A percentile compares a stretch with the other conserved stretches of the same genome.
phyloP scores from a whole-genome alignment of 2,797 vertebrate genomes.

The Molossus molossus region DNA sequence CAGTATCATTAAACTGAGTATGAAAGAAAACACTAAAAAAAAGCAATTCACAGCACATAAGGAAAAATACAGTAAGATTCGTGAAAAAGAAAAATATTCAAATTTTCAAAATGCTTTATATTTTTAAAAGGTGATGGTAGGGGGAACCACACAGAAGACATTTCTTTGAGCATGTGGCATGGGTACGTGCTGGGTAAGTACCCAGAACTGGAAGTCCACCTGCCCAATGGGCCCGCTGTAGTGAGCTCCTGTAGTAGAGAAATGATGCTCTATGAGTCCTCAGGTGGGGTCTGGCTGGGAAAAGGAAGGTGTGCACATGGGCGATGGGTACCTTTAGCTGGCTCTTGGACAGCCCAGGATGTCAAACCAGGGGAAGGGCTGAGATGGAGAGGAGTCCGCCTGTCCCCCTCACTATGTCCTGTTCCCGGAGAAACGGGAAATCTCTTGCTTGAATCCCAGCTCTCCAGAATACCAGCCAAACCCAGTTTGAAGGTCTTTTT shows the following conservation, averaged over 20 bases:
- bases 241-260: background rate
- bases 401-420: background rate
- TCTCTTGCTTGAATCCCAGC: background rate
- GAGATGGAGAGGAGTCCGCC: background rate
- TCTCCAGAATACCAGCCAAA: background rate
- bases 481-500: background rate
- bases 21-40: conserved; percentile 61
- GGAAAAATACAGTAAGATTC: background rate
- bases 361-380: background rate
- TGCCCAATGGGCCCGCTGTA: background rate
- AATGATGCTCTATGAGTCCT: background rate
- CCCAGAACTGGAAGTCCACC: background rate
- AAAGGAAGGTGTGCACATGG: background rate
- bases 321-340: background rate
- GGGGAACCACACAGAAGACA: background rate
- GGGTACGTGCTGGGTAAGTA: background rate
- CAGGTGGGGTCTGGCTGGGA: background rate
- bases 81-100: conserved; percentile 52
- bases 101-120: conserved; percentile 30
- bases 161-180: background rate
- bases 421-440: background rate
- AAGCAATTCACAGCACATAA: background rate
- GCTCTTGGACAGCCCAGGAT: background rate
- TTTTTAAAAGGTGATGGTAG: background rate
- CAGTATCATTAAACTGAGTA: conserved; percentile 6